Base-by-base conservation (phyloP, 2,888 invertebrate genomes). In the Lapara coniferarum region DNA sequence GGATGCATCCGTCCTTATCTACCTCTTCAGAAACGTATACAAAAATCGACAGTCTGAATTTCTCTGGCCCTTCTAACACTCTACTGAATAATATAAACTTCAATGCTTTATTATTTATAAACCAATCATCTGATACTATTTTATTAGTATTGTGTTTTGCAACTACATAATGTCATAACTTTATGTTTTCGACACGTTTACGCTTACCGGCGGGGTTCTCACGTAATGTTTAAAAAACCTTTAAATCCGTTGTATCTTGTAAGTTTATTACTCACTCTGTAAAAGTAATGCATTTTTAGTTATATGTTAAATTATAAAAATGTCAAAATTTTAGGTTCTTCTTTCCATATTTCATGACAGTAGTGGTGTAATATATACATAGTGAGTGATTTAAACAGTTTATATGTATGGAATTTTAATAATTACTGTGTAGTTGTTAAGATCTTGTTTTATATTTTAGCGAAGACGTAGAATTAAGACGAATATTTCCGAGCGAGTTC, bases 401-500 rank as follows among this genome's bases (percentile, higher is more conserved):
- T 71, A 74, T 68, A 58, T 66, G 66, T 56, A 66, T 46, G 51
- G 25, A 49, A 66, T 10, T 16, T 10, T 16, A 55, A 56, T 57
- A 52, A 25, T 51, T 57, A 10, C 25, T 51, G 10, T 44, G 49
- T 49, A 25, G 16, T 46, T n/a, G 10, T 16, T n/a, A 46, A 57
- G 5, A 37, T 12, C 8, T 46, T 66, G 25, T 44, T 57, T 37
- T 59, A 51, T 10, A 57, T 76, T 83, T 68, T 80, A 93, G 93
- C 76, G 93, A 93, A 82, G 93, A 92, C 76, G 85, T 92, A 37
- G 93, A 93, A 71, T 75, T 92, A 16, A 81, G 93, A 71, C 83
- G 93, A 77, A 85, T 93, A 73, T 93, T 92, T 73, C 91, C 93
- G 1, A 84, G 72, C 70, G 92, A 92, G 77, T 93, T 93, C 74